Evolutionary conservation across 2,113 vertebrate genomes (phyloP).

Genomic region (Cervus canadensis): DNA sequence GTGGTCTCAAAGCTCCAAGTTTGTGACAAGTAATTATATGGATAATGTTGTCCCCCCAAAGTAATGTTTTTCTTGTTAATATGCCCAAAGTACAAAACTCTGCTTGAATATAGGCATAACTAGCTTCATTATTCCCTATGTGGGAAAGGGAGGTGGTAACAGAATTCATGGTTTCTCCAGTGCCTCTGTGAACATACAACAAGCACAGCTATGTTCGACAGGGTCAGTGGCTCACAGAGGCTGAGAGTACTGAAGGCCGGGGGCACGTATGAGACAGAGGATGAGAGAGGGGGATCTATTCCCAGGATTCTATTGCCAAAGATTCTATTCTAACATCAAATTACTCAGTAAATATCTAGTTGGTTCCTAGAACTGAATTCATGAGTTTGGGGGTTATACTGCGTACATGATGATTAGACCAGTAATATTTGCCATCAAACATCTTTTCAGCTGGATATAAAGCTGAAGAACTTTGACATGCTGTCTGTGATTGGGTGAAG

Average conservation of each 20-base stretch:
- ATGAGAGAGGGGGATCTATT: neutral
- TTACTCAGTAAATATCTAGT: neutral
- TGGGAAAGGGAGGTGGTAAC: neutral
- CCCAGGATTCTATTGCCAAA: neutral
- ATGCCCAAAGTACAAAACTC: neutral
- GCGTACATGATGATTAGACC: neutral
- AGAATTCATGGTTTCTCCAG: neutral
- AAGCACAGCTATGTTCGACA: neutral
- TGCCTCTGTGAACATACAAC: neutral
- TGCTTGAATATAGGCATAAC: neutral
- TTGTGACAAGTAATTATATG: neutral
- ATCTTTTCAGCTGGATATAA: neutral
- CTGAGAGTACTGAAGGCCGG: neutral
- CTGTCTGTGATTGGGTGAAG: neutral
- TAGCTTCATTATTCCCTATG: neutral
- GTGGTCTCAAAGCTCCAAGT: neutral
- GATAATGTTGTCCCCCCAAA: neutral
- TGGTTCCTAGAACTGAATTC: neutral
- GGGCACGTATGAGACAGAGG: neutral
- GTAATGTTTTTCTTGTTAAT: neutral
- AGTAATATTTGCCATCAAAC: neutral
- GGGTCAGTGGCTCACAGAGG: neutral
- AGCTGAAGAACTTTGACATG: neutral
- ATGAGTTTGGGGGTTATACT: rapidly evolving
- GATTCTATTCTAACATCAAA: neutral